Percentiles rank a stretch among this genome's conserved stretches.
These are phyloP conservation scores for Panthera tigris DNA, from an alignment of 2,113 vertebrate species.

Conservation along the genomic window DNA sequence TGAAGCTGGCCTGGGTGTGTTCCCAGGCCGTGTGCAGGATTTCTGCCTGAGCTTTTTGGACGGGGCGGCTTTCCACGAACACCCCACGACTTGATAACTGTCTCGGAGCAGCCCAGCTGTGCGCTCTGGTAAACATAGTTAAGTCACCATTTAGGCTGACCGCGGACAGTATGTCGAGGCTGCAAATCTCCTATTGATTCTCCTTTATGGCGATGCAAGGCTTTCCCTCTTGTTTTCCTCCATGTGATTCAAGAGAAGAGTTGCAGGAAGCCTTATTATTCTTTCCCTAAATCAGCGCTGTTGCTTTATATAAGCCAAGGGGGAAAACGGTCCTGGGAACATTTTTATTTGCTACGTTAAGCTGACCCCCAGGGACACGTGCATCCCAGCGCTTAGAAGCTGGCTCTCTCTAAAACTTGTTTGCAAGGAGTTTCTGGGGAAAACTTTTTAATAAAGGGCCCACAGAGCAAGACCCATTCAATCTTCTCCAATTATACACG, in stretches of 20 bases:
- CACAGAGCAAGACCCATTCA: background rate
- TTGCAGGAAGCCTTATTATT: background rate
- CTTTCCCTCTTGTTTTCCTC: background rate
- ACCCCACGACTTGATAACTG: accelerated
- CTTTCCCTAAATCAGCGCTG: background rate
- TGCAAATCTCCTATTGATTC: background rate
- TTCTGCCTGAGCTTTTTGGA: background rate
- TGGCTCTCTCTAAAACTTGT: background rate
- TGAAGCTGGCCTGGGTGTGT: accelerated
- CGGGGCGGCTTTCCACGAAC: accelerated
- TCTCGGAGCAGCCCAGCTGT: accelerated
- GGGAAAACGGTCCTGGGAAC: background rate
- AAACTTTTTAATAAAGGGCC: slow-evolving; percentile 62
- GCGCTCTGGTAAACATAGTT: no score
- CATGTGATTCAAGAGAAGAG: background rate
- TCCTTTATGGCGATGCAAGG: accelerated
- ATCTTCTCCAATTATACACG: slow-evolving; percentile 58
- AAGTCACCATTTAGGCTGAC: background rate
- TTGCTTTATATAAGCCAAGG: background rate
- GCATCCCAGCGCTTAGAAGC: background rate
- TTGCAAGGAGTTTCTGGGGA: slow-evolving; percentile 59
- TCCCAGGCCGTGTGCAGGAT: accelerated
- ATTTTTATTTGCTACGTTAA: slow-evolving; percentile 18
- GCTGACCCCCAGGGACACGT: background rate
- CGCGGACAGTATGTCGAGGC: accelerated